Base-by-base conservation (phyloP, 2,113 vertebrate genomes). In the Pyxicephalus adspersus region DNA sequence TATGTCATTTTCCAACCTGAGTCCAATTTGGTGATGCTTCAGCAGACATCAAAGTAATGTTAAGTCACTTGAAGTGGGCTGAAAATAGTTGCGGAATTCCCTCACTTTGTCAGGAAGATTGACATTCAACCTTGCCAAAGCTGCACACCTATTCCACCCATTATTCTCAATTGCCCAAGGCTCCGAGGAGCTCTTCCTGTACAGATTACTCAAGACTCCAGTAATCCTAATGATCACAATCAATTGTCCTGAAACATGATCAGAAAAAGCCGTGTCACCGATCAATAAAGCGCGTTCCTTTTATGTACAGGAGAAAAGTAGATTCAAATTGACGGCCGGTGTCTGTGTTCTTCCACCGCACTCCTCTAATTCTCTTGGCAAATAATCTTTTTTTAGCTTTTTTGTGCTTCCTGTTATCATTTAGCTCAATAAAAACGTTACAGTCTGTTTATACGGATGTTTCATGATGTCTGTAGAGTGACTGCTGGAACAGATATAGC, bases 31-130 rank as follows among this genome's bases (percentile, higher is more conserved):
- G 80, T 82, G 66, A 82, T 82, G 80, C 80, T 75, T 82, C 61
- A 82, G 80, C 71, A 82, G 52, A 82, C 80, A 82, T 82, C 80
- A 82, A 82, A 82, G 80, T 64, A 22, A 82, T 26, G 75, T 57
- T 82, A 82, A 82, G 71, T 82, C 80, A 82, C 80, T 82, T 82
- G 71, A 82, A 82, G 80, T 82, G 80, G 80, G 80, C 74, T 82
- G 80, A 75, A 82, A 74, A 82, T 82, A 82, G 70, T 75, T 66
- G 61, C 66, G 80, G 80, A 82, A 75, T 82, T 82, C 80, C 61
- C 71, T 82, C 80, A 82, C 80, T 81, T 81, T 75, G 80, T 81
- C 80, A 82, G 72, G 45, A 66, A 82, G 80, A 75, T 75, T 82
- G 80, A 82, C 80, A 82, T 82, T 66, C 80, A 82, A 75, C 80